Base-by-base conservation (phyloP, 2,113 vertebrate genomes). In the Cariama cristata region DNA sequence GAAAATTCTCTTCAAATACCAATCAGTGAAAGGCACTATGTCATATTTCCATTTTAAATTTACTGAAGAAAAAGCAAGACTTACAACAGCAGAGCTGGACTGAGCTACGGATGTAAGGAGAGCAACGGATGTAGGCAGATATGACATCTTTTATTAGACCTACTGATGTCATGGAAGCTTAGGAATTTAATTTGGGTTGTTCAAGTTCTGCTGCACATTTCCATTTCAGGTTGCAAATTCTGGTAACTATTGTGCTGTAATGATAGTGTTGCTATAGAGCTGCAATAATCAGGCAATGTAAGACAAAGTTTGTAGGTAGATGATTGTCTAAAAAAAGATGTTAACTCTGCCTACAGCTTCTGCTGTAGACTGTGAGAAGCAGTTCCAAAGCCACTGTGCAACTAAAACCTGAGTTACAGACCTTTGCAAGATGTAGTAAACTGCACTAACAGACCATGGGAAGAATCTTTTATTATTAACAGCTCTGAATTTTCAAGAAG, bases 241-340 rank as follows among this genome's bases (percentile, higher is more conserved):
- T 72, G 66, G 73, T 91, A 91, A 52, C 87, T 60, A 87, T 85
- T 96, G 95, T 94, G 81, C 93, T 79, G 33, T 69, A 94, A 94
- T 49, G 59, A 74, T 16, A 52, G 87, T 88, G 96, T 95, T 97
- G 97, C 92, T 95, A 96, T 94, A 97, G 96, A 91, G 93, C 93
- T 94, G 45, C 74, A 68, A 40, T 27, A 47, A 90, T 89, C 50
- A 79, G 74, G 96, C 77, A 27, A 20, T 40, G 24, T 30, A 53
- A 96, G 82, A 90, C 74, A 82, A 96, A 74, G 83, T 81, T 93
- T 58, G 87, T 75, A 96, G 90, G 97, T 91, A 96, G 93, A 85
- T 30, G n/a, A 91, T 75, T 74, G 47, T 94, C 91, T 96, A 96
- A 90, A 94, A 97, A 96, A 96, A 95, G 80, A 95, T 27, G 45